Evolutionary conservation across 35 echinoderm and acorn worm species (phyloP).

Genomic region (Ophiothrix spiculata): DNA sequence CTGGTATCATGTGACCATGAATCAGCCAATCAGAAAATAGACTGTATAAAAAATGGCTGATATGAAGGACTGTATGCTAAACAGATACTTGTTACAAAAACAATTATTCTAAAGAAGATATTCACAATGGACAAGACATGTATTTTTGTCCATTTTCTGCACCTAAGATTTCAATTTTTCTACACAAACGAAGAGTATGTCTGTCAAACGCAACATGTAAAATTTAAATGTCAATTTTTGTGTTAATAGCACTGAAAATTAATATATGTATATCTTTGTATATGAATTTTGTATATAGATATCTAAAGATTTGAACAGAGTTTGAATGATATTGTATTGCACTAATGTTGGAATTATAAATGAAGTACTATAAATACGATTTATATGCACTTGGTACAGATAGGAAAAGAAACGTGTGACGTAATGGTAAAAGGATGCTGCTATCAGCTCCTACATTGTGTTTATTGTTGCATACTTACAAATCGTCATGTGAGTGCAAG

Average conservation of each 20-base stretch:
- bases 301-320: neutral
- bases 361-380: neutral
- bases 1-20: conserved; percentile 12
- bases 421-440: too few relatives aligned
- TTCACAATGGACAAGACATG: neutral
- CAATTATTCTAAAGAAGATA: neutral
- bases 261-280: neutral
- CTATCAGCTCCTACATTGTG: too few relatives aligned
- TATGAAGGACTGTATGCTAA: neutral
- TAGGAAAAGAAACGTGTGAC: too few relatives aligned
- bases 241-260: conserved; percentile 1
- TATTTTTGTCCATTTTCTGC: neutral
- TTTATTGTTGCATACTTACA: too few relatives aligned
- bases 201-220: neutral
- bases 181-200: neutral
- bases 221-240: neutral
- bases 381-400: neutral
- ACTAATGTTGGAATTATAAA: neutral
- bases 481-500: too few relatives aligned
- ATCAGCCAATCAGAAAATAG: neutral
- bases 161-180: neutral
- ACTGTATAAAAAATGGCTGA: conserved; percentile 1
- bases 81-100: neutral
- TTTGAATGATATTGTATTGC: conserved; percentile 4
- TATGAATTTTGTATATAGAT: neutral